Evolutionary conservation across 2,888 invertebrate species (phyloP), one percentile per base, ranked within the genome.

Genomic region (Stenotaenia linearis): DNA sequence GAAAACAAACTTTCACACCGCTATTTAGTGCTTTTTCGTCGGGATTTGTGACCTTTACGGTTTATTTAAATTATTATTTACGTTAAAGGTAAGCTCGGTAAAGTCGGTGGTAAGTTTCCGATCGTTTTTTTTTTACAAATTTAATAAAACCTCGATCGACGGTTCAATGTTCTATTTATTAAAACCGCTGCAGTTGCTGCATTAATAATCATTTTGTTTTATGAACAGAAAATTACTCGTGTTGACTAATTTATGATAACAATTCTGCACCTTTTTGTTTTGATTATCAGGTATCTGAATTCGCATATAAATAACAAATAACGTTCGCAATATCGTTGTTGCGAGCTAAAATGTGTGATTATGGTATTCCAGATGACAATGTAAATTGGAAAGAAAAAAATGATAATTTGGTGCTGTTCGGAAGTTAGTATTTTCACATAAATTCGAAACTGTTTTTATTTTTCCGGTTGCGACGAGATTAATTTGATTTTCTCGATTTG

Each of bases 401-500:
- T n/a, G n/a, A n/a, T n/a, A n/a, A n/a, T 40, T 40, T 12, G 9
- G 5, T 40, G 9, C 12, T 40, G 9, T 28, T 30, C 1, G n/a
- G 12, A 32, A 75, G 12, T 32, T 76, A 9, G 9, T 21, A n/a
- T 37, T 25, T 10, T n/a, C 18, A 12, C 76, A 37, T 32, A 35
- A 35, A 32, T 35, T 15, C 76, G 9, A n/a, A 32, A n/a, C 15
- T 2, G 23, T 37, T 76, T 15, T 32, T 25, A 25, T 32, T 75
- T 75, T 75, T 37, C 15, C n/a, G n/a, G 12, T 28, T n/a, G 35
- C n/a, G 35, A 18, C 35, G 78, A 78, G 56, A 78, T 78, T 78
- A 78, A 78, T 78, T 78, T 78, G 30, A 78, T 78, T 78, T 77
- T 40, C 28, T 23, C 50, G 50, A 40, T 78, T 50, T 25, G 25